phyloP scores from a whole-genome alignment of 2,797 vertebrate genomes.

The Rhabdomys pumilio region DNA sequence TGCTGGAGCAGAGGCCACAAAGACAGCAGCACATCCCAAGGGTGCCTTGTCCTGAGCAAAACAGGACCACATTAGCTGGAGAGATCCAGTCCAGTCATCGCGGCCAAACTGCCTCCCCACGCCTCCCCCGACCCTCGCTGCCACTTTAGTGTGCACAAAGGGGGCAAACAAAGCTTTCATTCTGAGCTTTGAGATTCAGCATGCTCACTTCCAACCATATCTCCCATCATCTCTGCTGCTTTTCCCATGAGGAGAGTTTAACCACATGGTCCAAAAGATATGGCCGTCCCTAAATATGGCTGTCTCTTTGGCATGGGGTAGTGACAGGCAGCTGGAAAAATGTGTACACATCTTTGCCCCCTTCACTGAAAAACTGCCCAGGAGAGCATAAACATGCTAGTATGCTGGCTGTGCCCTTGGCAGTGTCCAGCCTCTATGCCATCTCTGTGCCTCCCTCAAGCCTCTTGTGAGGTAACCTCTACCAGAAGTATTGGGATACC shows the following conservation, averaged over 20 bases:
- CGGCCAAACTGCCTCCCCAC: not conserved
- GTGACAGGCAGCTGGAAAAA: not conserved
- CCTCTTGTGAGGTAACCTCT: not conserved
- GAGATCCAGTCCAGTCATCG: not conserved
- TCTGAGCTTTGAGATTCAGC: slow-evolving; percentile 54
- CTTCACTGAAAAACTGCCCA: not conserved
- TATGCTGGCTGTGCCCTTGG: fast-evolving
- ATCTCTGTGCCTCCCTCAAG: not conserved
- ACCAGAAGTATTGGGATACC: not conserved
- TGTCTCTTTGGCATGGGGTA: not conserved
- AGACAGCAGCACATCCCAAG: not conserved
- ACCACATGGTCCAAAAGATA: not conserved
- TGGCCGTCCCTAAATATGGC: not conserved
- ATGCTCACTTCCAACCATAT: not conserved
- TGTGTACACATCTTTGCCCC: not conserved
- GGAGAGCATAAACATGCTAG: not conserved
- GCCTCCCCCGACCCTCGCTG: too few relatives aligned
- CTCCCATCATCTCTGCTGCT: not conserved
- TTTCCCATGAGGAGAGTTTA: not conserved
- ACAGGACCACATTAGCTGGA: not conserved
- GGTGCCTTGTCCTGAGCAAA: not conserved
- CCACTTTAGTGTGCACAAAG: not conserved
- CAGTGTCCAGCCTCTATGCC: not conserved
- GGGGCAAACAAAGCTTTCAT: not conserved
- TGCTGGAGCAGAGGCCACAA: not conserved